Evolutionary conservation across 2,888 invertebrate species (phyloP).

Genomic region (Lottia scabra): DNA sequence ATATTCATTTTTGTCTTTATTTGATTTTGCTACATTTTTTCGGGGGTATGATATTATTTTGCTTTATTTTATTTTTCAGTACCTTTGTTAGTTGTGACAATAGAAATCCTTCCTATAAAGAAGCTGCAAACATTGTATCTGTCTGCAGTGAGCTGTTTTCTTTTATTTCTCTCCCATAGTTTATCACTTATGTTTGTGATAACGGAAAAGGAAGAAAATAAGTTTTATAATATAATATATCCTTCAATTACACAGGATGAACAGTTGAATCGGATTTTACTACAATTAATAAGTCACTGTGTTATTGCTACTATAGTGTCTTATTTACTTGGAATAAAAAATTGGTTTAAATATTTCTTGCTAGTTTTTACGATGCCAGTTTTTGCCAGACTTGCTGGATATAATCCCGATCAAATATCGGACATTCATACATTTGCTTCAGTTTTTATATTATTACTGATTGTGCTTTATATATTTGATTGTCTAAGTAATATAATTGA

Average conservation of each 20-base stretch:
- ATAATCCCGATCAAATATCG: constrained; percentile 65
- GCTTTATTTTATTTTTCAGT: constrained; percentile 62
- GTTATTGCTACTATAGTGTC: constrained; percentile 64
- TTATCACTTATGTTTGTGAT: constrained; percentile 70
- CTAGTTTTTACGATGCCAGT: constrained; percentile 71
- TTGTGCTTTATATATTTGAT: constrained; percentile 68
- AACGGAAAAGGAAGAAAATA: constrained; percentile 46
- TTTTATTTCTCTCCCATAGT: constrained; percentile 69
- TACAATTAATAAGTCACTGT: constrained; percentile 65
- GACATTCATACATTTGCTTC: constrained; percentile 70
- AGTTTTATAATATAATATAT: constrained; percentile 30
- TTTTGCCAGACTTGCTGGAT: constrained; percentile 69
- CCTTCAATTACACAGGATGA: constrained; percentile 49
- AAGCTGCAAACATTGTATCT: constrained; percentile 71
- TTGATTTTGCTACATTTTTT: no score
- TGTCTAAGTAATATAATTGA: constrained; percentile 66
- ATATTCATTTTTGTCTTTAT: no score
- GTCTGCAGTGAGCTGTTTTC: constrained; percentile 69
- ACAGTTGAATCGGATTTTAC: constrained; percentile 59
- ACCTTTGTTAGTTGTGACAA: constrained; percentile 69
- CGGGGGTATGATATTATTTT: no score
- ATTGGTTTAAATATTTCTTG: constrained; percentile 64
- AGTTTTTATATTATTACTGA: constrained; percentile 67
- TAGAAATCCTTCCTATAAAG: constrained; percentile 71
- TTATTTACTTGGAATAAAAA: constrained; percentile 68